These are phyloP conservation scores for Oscheius sp. DNA, from an alignment of 2,888 invertebrate genomes.

Conservation along the genomic window DNA sequence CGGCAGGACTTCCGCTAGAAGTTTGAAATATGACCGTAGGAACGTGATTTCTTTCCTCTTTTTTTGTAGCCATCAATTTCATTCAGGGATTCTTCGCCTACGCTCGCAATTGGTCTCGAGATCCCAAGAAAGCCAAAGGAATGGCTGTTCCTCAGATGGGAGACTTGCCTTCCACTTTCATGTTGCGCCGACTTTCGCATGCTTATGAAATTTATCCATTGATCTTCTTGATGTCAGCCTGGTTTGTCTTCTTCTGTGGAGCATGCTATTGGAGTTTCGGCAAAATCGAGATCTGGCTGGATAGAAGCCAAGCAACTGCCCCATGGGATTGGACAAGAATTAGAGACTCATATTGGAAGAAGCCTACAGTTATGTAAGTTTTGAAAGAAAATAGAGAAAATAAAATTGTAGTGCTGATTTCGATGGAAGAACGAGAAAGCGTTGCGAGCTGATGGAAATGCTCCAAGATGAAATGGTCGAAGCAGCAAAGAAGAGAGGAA, in stretches of 20 bases:
- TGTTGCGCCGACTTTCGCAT: slow-evolving; percentile 57
- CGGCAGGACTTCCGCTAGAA: no score
- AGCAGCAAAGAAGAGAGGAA: slow-evolving; percentile 64
- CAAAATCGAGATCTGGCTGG: slow-evolving; percentile 64
- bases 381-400: not conserved
- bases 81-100: slow-evolving; percentile 44
- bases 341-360: slow-evolving; percentile 59
- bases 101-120: slow-evolving; percentile 47
- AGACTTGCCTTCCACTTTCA: slow-evolving; percentile 58
- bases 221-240: slow-evolving; percentile 51
- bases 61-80: not conserved
- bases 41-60: not conserved
- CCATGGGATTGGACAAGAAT: slow-evolving; percentile 66
- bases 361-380: slow-evolving; percentile 42
- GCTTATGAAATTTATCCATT: slow-evolving; percentile 66
- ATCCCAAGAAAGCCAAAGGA: slow-evolving; percentile 36
- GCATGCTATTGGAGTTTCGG: slow-evolving; percentile 55
- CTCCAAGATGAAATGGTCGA: slow-evolving; percentile 66
- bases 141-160: slow-evolving; percentile 43
- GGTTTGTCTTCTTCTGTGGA: slow-evolving; percentile 54
- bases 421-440: slow-evolving; percentile 56
- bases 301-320: slow-evolving; percentile 55
- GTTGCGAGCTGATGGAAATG: slow-evolving; percentile 60
- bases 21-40: no score
- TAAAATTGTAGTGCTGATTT: slow-evolving; percentile 46